Conservation (phyloP, 1,140 invertebrate genomes). For the Eurosta solidaginis region DNA sequence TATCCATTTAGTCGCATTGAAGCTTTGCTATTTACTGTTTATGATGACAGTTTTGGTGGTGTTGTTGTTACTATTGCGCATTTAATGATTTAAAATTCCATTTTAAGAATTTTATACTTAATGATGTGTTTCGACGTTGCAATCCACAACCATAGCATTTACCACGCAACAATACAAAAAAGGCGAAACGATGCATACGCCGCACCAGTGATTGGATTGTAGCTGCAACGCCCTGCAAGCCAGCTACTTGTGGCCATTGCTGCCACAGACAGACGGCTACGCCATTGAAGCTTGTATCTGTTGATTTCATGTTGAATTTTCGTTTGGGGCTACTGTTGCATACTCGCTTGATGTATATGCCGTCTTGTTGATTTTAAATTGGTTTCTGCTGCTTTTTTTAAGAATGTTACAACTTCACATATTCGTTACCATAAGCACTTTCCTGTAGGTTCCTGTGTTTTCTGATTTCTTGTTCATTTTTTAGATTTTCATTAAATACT, state of each 20-base stretch:
- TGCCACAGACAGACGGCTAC: not conserved
- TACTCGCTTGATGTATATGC: not conserved
- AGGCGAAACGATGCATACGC: not conserved
- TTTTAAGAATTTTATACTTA: conserved; percentile 62
- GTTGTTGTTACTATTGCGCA: conserved; percentile 46
- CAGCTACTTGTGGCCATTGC: not conserved
- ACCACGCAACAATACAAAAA: not conserved
- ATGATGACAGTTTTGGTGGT: conserved; percentile 19
- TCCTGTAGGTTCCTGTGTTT: not conserved
- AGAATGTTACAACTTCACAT: not conserved
- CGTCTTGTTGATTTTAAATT: not conserved
- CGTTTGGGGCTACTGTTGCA: not conserved
- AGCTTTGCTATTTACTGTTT: not conserved
- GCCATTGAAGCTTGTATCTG: not conserved
- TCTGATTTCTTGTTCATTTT: not conserved
- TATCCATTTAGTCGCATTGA: conserved; percentile 31
- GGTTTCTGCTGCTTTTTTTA: not conserved
- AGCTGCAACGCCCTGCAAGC: not conserved
- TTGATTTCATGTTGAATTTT: not conserved
- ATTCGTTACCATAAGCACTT: not conserved
- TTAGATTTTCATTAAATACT: not conserved
- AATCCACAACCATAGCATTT: not conserved
- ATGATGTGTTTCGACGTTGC: conserved; percentile 58
- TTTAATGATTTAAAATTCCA: conserved; percentile 60
- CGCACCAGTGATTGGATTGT: not conserved